Evolutionary conservation across 2,888 invertebrate species (phyloP).

Genomic region (Drosophila austrosaltans): DNA sequence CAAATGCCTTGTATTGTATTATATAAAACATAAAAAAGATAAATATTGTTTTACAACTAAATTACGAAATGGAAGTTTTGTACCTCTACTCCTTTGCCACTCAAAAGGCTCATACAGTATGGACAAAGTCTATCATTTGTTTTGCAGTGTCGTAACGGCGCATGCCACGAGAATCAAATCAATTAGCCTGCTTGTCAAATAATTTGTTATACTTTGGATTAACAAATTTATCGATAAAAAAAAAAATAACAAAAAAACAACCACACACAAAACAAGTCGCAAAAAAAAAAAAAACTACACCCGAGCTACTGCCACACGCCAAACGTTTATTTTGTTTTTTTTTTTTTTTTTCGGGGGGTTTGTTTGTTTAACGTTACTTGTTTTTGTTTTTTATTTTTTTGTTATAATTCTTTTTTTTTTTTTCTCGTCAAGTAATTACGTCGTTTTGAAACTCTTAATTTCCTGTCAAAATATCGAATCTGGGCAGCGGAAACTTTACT

Average conservation of each 20-base stretch:
- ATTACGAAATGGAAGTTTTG: too few species aligned
- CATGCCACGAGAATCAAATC: slow-evolving; percentile 69
- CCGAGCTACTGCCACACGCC: slow-evolving; percentile 26
- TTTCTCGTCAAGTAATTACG: slow-evolving; percentile 42
- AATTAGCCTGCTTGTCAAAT: slow-evolving; percentile 69
- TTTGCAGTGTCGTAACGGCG: slow-evolving; percentile 14
- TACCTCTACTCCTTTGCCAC: too few species aligned
- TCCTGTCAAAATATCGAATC: slow-evolving; percentile 44
- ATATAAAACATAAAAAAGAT: too few species aligned
- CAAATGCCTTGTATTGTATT: too few species aligned
- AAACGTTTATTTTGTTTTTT: slow-evolving; percentile 13
- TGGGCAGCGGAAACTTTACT: slow-evolving; percentile 15
- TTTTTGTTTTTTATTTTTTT: slow-evolving; percentile 3
- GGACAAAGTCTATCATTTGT: slow-evolving; percentile 8
- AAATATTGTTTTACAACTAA: too few species aligned
- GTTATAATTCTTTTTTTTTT: neutral
- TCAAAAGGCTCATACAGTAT: slow-evolving; percentile 6
- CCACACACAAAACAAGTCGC: neutral
- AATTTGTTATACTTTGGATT: slow-evolving; percentile 70
- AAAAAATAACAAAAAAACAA: slow-evolving; percentile 15
- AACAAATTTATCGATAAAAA: slow-evolving; percentile 53
- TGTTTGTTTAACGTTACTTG: too few species aligned
- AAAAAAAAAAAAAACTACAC: slow-evolving; percentile 10
- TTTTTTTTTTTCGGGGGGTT: neutral
- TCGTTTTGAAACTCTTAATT: slow-evolving; percentile 57